A percentile compares a stretch with the other conserved stretches of the same genome.
Conservation (phyloP, 2,797 vertebrate species). For the Nyctibius grandis region DNA sequence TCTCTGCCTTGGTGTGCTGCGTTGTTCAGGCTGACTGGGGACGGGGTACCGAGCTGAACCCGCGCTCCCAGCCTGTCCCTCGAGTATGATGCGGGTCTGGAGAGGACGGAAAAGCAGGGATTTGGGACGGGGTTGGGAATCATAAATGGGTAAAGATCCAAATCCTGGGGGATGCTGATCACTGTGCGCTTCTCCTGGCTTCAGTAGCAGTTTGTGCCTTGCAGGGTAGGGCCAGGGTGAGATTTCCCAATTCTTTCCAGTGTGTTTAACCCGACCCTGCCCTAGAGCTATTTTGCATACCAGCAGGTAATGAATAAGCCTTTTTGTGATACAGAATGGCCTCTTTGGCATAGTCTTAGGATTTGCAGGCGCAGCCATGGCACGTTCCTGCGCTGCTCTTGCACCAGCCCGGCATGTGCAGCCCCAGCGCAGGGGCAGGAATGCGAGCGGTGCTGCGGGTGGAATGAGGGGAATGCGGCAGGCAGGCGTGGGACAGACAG, state of each 20-base stretch:
- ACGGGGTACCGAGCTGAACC: neutral
- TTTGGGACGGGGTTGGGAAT: neutral
- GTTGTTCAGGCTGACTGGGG: neutral
- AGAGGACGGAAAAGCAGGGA: neutral
- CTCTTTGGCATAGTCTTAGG: conserved; percentile 31
- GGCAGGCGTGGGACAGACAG: conserved; percentile 16
- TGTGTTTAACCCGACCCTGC: conserved; percentile 41
- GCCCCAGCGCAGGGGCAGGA: neutral
- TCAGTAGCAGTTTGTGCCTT: neutral
- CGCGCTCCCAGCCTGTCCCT: neutral
- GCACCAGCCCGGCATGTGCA: neutral
- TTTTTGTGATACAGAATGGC: conserved; percentile 25
- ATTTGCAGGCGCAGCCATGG: neutral
- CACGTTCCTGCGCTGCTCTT: neutral
- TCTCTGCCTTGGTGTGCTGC: neutral
- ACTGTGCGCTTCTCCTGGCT: neutral
- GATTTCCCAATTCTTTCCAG: conserved; percentile 19
- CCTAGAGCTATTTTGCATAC: neutral
- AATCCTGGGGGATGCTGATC: neutral
- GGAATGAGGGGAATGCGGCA: conserved; percentile 61
- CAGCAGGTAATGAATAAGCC: conserved; percentile 39
- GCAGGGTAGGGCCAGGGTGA: neutral
- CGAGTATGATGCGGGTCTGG: neutral
- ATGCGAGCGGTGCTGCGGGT: neutral
- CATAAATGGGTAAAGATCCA: accelerated